phyloP scores from a whole-genome alignment of 2,113 vertebrate species.

The Capreolus pygargus region DNA sequence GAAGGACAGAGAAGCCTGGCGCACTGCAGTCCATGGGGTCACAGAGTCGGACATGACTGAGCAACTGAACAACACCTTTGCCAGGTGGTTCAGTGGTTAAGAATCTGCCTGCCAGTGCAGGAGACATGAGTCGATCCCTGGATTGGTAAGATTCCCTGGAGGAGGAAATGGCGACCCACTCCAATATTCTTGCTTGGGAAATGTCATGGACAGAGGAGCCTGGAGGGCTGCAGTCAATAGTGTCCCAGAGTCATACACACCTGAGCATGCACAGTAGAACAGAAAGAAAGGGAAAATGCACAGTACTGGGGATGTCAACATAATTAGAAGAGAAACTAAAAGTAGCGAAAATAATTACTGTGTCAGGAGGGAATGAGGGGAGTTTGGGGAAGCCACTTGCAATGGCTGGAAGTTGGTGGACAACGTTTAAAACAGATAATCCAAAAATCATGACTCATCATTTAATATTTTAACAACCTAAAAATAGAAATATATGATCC shows the following conservation, averaged over 20 bases:
- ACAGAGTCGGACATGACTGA: not conserved
- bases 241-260: not conserved
- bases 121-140: not conserved
- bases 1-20: not conserved
- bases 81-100: not conserved
- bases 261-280: not conserved
- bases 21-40: not conserved
- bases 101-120: not conserved
- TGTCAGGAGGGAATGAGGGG: not conserved
- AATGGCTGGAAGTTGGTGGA: not conserved
- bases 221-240: not conserved
- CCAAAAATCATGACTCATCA: not conserved
- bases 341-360: not conserved
- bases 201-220: not conserved
- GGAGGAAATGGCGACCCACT: not conserved
- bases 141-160: not conserved
- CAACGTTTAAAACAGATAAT: not conserved
- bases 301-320: not conserved
- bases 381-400: not conserved
- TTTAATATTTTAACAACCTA: not conserved
- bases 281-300: not conserved
- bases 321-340: not conserved
- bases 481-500: not conserved
- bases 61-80: not conserved
- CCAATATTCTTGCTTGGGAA: not conserved